Conservation (phyloP, 2,797 vertebrate genomes). For the Lagodon rhomboides region DNA sequence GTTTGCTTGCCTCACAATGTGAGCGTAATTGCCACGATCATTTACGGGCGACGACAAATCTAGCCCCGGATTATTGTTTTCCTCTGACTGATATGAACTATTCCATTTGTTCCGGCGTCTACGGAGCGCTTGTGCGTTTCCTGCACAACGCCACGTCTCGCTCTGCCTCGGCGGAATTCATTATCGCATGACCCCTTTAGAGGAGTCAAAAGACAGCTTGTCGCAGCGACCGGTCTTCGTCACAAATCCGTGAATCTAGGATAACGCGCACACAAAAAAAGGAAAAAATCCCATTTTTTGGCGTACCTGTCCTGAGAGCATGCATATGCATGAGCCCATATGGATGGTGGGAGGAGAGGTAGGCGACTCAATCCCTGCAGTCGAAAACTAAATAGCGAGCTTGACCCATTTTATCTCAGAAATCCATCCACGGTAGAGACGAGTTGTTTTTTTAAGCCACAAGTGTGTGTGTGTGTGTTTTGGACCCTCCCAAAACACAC, state of each 20-base stretch:
- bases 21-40: constrained; percentile 70
- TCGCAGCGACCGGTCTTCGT: background rate
- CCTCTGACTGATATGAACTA: constrained; percentile 70
- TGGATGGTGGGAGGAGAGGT: constrained; percentile 78
- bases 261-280: constrained; percentile 19
- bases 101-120: constrained; percentile 58
- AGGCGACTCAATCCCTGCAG: constrained; percentile 64
- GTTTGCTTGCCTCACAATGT: constrained; percentile 73
- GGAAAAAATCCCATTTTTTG: constrained; percentile 32
- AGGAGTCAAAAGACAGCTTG: constrained; percentile 58
- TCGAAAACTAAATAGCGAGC: constrained; percentile 61
- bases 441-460: constrained; percentile 35
- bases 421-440: constrained; percentile 54
- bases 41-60: constrained; percentile 62
- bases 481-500: constrained; percentile 60
- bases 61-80: constrained; percentile 68
- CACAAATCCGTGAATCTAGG: constrained; percentile 39
- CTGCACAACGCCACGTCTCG: constrained; percentile 26
- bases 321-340: constrained; percentile 79
- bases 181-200: constrained; percentile 48
- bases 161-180: constrained; percentile 34
- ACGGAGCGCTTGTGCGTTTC: constrained; percentile 21
- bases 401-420: constrained; percentile 74
- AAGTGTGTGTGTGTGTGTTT: constrained; percentile 3
- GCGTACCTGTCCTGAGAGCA: constrained; percentile 69